A percentile compares a stretch with the other conserved stretches of the same genome.
Conservation (phyloP, 2,797 vertebrate species). For the Chelon auratus region DNA sequence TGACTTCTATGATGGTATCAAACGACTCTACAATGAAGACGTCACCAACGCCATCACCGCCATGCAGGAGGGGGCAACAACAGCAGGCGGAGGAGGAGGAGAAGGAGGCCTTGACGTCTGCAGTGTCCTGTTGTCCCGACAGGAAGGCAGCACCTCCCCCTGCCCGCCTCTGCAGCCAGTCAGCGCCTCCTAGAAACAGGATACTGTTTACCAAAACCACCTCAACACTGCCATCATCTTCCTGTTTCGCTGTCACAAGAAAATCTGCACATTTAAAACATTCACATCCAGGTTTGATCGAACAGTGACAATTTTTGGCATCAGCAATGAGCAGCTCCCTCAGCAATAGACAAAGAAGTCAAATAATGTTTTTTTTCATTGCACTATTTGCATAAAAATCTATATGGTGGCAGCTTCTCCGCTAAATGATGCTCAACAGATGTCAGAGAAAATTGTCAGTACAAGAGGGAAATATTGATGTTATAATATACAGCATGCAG, state of each 20-base stretch:
- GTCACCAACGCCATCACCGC: slow-evolving; percentile 16
- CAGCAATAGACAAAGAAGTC: slow-evolving; percentile 2
- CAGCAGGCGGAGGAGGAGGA: slow-evolving; percentile 56
- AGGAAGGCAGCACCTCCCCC: slow-evolving; percentile 87
- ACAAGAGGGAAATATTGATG: too few species aligned
- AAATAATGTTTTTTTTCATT: background rate
- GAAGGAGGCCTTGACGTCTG: slow-evolving; percentile 75
- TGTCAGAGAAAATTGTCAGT: too few species aligned
- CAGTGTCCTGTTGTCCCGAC: slow-evolving; percentile 78
- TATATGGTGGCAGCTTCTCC: slow-evolving; percentile 17
- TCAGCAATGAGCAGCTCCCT: background rate
- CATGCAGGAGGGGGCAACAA: slow-evolving; percentile 77
- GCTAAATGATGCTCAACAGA: background rate
- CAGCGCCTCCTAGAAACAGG: slow-evolving; percentile 86
- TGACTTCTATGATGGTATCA: slow-evolving; percentile 96
- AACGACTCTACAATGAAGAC: slow-evolving; percentile 97
- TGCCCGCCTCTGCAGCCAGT: slow-evolving; percentile 94
- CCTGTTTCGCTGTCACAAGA: background rate
- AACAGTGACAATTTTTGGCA: background rate
- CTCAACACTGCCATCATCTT: background rate
- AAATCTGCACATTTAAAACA: background rate
- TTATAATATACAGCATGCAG: background rate
- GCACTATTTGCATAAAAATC: background rate
- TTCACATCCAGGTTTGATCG: background rate
- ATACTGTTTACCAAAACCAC: slow-evolving; percentile 40